phyloP scores from a whole-genome alignment of 2,113 vertebrate genomes.

The Ceuthmochares aereus region DNA sequence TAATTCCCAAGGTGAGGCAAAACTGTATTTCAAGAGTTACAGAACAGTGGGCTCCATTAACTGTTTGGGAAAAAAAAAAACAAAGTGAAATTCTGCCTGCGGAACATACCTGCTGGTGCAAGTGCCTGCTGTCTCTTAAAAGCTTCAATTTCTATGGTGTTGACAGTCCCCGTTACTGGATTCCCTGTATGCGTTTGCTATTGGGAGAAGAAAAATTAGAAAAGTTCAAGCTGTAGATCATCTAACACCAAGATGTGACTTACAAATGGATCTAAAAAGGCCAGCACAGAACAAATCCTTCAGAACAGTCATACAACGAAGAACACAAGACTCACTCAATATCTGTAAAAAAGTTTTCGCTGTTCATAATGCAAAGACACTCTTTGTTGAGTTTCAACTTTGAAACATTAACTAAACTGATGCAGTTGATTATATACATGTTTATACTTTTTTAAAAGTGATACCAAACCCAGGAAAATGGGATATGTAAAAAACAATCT shows the following conservation, averaged over 20 bases:
- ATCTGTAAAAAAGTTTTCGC: neutral
- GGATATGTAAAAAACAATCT: neutral
- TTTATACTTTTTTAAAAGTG: neutral
- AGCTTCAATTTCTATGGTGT: slow-evolving; percentile 89
- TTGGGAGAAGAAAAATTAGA: slow-evolving; percentile 64
- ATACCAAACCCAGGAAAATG: neutral
- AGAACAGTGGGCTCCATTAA: neutral
- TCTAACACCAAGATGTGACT: neutral
- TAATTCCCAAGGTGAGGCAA: slow-evolving; percentile 20
- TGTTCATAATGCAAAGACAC: neutral
- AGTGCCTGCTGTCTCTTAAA: slow-evolving; percentile 94
- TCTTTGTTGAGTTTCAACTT: neutral
- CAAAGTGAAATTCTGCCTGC: neutral
- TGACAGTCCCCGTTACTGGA: slow-evolving; percentile 79
- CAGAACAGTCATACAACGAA: neutral
- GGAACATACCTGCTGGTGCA: slow-evolving; percentile 87
- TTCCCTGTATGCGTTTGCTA: slow-evolving; percentile 85
- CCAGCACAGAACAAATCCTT: neutral
- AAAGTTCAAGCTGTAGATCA: neutral
- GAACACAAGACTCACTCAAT: neutral
- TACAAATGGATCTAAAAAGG: neutral
- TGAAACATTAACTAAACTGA: neutral
- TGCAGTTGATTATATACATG: neutral
- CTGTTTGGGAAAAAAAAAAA: neutral
- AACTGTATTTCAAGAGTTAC: neutral